A percentile compares a stretch with the other conserved stretches of the same genome.
Evolutionary conservation across 2,888 invertebrate genomes (phyloP).

Genomic region (Micoletzkya japonica): DNA sequence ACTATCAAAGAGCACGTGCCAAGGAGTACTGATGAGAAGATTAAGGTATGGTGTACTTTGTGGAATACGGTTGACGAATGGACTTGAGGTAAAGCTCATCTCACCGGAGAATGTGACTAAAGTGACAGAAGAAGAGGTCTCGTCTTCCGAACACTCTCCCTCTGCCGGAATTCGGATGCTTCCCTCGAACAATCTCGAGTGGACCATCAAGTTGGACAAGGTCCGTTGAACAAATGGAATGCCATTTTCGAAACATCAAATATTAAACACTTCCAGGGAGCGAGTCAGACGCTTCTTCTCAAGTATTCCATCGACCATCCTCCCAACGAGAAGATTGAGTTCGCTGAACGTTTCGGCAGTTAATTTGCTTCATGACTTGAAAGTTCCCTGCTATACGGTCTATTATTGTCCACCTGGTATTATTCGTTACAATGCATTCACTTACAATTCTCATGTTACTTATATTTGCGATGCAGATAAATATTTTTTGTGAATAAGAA

Average conservation of each 20-base stretch:
- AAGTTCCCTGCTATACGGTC: too few relatives aligned
- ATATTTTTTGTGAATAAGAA: too few relatives aligned
- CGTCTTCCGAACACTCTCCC: conserved; percentile 5
- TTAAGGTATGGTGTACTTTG: conserved; percentile 39
- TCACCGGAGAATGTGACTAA: conserved; percentile 28
- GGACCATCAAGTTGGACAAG: conserved; percentile 40
- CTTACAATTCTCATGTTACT: too few relatives aligned
- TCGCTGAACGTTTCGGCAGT: conserved; percentile 22
- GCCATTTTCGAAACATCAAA: background rate
- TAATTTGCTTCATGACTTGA: too few relatives aligned
- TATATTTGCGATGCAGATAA: too few relatives aligned
- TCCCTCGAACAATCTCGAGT: conserved; percentile 43
- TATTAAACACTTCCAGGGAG: conserved; percentile 11
- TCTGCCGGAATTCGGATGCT: conserved; percentile 18
- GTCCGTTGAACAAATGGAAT: background rate
- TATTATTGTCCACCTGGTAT: too few relatives aligned
- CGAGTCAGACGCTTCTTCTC: conserved; percentile 8
- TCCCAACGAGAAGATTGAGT: conserved; percentile 10
- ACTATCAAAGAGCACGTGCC: conserved; percentile 53
- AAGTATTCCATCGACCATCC: conserved; percentile 17
- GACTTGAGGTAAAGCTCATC: conserved; percentile 31
- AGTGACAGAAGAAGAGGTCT: conserved; percentile 2
- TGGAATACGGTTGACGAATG: conserved; percentile 8
- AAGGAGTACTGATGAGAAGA: conserved; percentile 54
- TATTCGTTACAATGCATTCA: too few relatives aligned